These are phyloP conservation scores for Anoura caudifer DNA, from an alignment of 2,113 vertebrate genomes.

Conservation along the genomic window DNA sequence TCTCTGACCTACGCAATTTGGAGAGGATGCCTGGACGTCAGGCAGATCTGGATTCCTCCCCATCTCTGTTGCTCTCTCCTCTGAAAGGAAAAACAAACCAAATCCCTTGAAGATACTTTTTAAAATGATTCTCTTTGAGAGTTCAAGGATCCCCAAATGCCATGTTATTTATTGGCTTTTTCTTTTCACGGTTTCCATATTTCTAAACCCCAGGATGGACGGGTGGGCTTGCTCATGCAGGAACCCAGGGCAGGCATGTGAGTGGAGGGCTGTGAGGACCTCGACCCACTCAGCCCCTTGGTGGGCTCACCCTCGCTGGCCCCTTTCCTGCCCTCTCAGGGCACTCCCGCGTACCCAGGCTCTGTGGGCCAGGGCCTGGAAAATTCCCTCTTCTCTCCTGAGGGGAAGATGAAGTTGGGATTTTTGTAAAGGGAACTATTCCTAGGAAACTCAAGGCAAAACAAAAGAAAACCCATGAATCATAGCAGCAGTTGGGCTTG, in stretches of 20 bases:
- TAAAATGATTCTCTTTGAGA: neutral
- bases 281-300: neutral
- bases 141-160: neutral
- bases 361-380: neutral
- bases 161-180: neutral
- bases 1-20: slow-evolving; percentile 55
- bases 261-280: neutral
- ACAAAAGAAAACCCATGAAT: slow-evolving; percentile 46
- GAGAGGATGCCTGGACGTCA: slow-evolving; percentile 52
- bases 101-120: slow-evolving; percentile 34
- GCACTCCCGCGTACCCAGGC: neutral
- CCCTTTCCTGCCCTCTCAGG: neutral
- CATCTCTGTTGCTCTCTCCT: slow-evolving; percentile 30
- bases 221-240: neutral
- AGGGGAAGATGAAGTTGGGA: slow-evolving; percentile 48
- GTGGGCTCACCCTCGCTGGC: neutral
- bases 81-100: slow-evolving; percentile 46
- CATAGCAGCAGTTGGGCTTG: neutral
- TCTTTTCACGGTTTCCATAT: neutral
- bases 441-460: slow-evolving; percentile 32
- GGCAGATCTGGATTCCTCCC: slow-evolving; percentile 52
- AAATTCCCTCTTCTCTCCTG: slow-evolving; percentile 57
- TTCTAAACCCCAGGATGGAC: neutral
- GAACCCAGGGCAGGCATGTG: rapidly evolving
- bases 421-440: slow-evolving; percentile 57